Evolutionary conservation across 2,113 vertebrate genomes (phyloP).

Genomic region (Myodes glareolus): DNA sequence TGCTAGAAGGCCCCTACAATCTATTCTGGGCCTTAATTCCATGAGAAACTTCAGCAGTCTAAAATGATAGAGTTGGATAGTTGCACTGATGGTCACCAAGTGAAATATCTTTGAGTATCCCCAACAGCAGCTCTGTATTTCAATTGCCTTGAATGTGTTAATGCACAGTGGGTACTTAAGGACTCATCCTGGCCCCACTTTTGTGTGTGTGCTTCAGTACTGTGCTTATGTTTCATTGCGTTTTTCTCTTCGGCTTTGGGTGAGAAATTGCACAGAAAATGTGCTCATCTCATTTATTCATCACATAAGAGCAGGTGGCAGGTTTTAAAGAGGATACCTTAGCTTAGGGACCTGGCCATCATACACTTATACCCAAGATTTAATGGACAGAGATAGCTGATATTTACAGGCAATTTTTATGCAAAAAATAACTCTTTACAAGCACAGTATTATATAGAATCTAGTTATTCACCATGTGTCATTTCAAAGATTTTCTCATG

Average conservation of each 20-base stretch:
- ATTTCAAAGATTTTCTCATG: slow-evolving; percentile 28
- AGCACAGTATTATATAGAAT: not conserved
- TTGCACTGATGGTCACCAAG: not conserved
- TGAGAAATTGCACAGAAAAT: not conserved
- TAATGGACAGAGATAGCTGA: not conserved
- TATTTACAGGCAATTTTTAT: not conserved
- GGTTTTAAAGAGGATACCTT: not conserved
- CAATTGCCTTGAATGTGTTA: not conserved
- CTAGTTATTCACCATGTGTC: not conserved
- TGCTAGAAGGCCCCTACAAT: not conserved
- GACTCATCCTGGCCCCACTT: not conserved
- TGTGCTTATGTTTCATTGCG: not conserved
- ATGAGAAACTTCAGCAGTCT: not conserved
- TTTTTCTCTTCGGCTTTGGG: not conserved
- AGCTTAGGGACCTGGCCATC: not conserved
- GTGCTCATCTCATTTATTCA: not conserved
- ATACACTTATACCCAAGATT: not conserved
- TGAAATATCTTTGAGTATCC: not conserved
- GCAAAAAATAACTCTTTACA: slow-evolving; percentile 14
- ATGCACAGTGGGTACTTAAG: not conserved
- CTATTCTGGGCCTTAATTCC: not conserved
- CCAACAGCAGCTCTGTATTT: not conserved
- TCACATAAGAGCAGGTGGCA: not conserved
- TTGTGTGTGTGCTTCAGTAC: not conserved
- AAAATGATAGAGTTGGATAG: not conserved